A percentile compares a stretch with the other conserved stretches of the same genome.
These are phyloP conservation scores for Plemyria rubiginata DNA, from an alignment of 2,888 invertebrate genomes.

Conservation along the genomic window DNA sequence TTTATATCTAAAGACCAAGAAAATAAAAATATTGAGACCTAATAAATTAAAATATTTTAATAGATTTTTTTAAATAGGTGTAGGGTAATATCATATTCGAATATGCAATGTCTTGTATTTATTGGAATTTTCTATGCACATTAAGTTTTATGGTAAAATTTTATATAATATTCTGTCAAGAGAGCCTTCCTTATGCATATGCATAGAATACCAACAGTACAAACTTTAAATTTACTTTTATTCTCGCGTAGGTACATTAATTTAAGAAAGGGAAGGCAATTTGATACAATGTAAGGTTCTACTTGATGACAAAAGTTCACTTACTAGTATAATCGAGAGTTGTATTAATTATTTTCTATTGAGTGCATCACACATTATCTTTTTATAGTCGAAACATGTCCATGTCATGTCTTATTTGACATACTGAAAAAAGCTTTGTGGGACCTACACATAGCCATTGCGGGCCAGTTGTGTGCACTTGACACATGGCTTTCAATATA, in stretches of 20 bases:
- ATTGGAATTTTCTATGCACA: slow-evolving; percentile 9
- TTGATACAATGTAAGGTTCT: slow-evolving; percentile 69
- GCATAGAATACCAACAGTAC: slow-evolving; percentile 13
- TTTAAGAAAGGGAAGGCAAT: slow-evolving; percentile 59
- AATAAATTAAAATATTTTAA: background rate
- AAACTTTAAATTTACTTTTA: slow-evolving; percentile 9
- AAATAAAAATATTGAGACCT: too few species aligned
- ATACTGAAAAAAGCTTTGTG: too few species aligned
- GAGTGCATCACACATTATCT: too few species aligned
- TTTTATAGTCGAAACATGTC: too few species aligned
- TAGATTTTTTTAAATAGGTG: too few species aligned
- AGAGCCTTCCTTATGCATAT: slow-evolving; percentile 1
- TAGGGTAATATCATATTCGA: background rate
- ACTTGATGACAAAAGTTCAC: slow-evolving; percentile 68
- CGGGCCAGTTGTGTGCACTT: too few species aligned
- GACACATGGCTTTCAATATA: too few species aligned
- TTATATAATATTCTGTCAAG: too few species aligned
- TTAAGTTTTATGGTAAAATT: background rate
- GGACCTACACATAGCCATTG: too few species aligned
- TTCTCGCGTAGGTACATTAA: slow-evolving; percentile 50
- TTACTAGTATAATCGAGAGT: slow-evolving; percentile 45
- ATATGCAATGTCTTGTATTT: background rate
- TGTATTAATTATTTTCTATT: too few species aligned
- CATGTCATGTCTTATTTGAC: too few species aligned
- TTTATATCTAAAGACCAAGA: too few species aligned